Evolutionary conservation across 2,888 invertebrate genomes (phyloP), one percentile per base, ranked within the genome.

Genomic region (Atherix ibis): DNA sequence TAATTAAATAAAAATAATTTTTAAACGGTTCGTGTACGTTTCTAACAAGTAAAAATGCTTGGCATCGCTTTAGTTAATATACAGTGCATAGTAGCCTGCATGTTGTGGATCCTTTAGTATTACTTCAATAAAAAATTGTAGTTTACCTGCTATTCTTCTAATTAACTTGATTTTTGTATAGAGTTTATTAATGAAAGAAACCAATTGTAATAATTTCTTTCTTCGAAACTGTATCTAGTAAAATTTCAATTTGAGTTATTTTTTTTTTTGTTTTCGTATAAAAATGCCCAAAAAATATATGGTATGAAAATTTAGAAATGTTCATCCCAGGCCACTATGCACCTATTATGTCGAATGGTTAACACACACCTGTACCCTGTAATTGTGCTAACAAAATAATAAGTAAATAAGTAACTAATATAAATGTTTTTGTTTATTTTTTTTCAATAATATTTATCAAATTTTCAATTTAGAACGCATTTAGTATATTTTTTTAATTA

Each of bases 291-390:
- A n/a, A n/a, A n/a, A n/a, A n/a, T n/a, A n/a, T n/a, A n/a, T n/a
- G n/a, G n/a, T n/a, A n/a, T n/a, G n/a, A n/a, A n/a, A n/a, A n/a
- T n/a, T n/a, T n/a, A n/a, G n/a, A n/a, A n/a, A n/a, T n/a, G n/a
- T n/a, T n/a, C n/a, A n/a, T n/a, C n/a, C n/a, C 28, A 15, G 36
- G 32, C 32, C 18, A 27, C 36, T 31, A 31, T 36, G 32, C 31
- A 36, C 36, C 32, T 27, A 36, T 31, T 48, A 59, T 60, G 59
- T 60, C 59, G 54, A 52, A 54, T 59, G 59, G 59, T 60, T 59
- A 44, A 58, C 57, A 60, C 59, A 59, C 59, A 27, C 36, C 31
- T 25, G 12, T 17, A 30, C 22, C 22, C 22, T 22, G 22, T 22
- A 22, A 22, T 10, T 22, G 22, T 22, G 22, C 22, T 22, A 22